phyloP scores from a whole-genome alignment of 2,113 vertebrate genomes.

The Cephalopholis sonnerati region DNA sequence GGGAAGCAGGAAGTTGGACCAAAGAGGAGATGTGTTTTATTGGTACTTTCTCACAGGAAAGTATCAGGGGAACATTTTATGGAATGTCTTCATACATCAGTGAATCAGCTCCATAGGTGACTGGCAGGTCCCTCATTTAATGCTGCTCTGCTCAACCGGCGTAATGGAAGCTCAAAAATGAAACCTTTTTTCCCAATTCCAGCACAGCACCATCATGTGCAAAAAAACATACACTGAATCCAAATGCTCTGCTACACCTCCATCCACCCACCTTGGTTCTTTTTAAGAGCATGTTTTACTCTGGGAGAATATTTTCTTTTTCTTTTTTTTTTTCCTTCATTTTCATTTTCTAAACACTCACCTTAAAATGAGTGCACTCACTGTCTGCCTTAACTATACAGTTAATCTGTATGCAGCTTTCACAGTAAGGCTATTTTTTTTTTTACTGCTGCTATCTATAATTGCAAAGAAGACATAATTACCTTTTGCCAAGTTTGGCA shows the following conservation, averaged over 20 bases:
- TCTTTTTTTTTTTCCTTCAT: background rate
- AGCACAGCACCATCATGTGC: background rate
- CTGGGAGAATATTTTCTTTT: background rate
- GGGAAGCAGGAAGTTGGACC: background rate
- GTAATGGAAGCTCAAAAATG: conserved; percentile 5
- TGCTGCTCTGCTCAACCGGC: background rate
- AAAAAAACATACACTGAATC: background rate
- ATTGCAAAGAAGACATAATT: conserved; percentile 56
- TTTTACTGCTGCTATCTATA: conserved; percentile 48
- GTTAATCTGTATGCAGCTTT: conserved; percentile 45
- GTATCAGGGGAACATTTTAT: background rate
- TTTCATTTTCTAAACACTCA: conserved; percentile 10
- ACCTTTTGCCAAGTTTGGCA: conserved; percentile 30
- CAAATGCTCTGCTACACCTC: background rate
- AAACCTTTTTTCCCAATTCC: background rate
- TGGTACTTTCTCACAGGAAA: background rate
- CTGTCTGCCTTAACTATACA: conserved; percentile 20
- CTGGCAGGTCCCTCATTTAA: conserved; percentile 19
- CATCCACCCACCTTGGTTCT: background rate
- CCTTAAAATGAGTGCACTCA: conserved; percentile 9
- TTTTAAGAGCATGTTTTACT: conserved; percentile 15
- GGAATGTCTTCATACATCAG: conserved; percentile 16
- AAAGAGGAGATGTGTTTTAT: conserved; percentile 15
- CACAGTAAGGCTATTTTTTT: conserved; percentile 13
- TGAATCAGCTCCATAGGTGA: background rate